A percentile compares a stretch with the other conserved stretches of the same genome.
These are phyloP conservation scores for Disparrhopalites patrizii DNA, from an alignment of 2,888 invertebrate species.

Conservation along the genomic window DNA sequence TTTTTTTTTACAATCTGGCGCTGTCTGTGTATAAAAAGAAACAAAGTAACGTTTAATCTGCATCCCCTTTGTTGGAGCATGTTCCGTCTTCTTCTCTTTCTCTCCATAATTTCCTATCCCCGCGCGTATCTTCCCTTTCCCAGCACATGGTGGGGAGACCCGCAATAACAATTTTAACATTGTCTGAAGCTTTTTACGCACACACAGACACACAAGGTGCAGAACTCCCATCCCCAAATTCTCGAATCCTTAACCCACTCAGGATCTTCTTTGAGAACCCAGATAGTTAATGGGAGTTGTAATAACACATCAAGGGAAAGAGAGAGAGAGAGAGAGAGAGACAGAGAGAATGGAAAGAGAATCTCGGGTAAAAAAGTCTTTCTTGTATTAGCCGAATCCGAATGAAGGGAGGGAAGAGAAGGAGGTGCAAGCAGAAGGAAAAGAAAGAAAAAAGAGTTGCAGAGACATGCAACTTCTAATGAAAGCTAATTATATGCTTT, in stretches of 20 bases:
- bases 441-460: constrained; percentile 27
- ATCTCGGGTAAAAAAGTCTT: constrained; percentile 29
- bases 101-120: no score
- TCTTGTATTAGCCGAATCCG: constrained; percentile 28
- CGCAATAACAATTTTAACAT: neutral
- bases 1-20: no score
- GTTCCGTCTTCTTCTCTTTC: neutral
- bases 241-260: no score
- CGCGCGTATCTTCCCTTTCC: no score
- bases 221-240: no score
- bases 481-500: constrained; percentile 47
- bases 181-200: neutral
- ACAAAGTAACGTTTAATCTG: constrained; percentile 7
- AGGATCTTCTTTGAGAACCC: no score
- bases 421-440: no score
- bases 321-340: neutral
- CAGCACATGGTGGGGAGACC: no score
- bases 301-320: neutral
- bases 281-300: no score
- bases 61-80: neutral
- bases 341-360: no score
- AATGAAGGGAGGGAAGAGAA: constrained; percentile 26
- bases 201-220: no score
- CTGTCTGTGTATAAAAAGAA: no score
- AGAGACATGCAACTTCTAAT: constrained; percentile 41